phyloP scores from a whole-genome alignment of 2,797 vertebrate species.

The Cyclura pinguis region DNA sequence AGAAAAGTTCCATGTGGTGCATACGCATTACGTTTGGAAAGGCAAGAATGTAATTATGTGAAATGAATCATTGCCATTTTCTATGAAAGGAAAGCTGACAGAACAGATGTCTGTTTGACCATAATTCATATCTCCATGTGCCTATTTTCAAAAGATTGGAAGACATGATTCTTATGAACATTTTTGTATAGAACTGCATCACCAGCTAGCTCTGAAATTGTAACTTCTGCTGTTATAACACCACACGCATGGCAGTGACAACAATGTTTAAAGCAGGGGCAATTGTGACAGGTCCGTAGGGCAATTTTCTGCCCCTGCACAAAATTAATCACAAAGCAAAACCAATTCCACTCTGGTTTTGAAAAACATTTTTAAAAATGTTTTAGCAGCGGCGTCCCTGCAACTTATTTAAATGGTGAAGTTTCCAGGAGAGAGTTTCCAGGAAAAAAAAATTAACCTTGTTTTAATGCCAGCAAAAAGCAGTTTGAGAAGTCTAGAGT shows the following conservation, averaged over 20 bases:
- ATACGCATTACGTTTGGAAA: constrained; percentile 31
- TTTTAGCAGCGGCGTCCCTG: too few relatives aligned
- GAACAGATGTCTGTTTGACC: constrained; percentile 5
- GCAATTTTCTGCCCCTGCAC: too few relatives aligned
- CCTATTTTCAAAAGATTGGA: constrained; percentile 36
- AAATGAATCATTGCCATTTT: constrained; percentile 30
- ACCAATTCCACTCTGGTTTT: too few relatives aligned
- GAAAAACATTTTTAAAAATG: too few relatives aligned
- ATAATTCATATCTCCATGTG: constrained; percentile 31
- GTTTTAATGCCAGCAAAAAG: too few relatives aligned
- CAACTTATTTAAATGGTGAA: too few relatives aligned
- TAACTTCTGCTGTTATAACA: constrained; percentile 19
- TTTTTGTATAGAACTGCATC: constrained; percentile 29
- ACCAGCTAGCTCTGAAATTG: constrained; percentile 6
- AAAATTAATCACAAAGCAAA: too few relatives aligned
- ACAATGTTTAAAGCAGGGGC: constrained; percentile 8
- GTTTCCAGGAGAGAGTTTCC: too few relatives aligned
- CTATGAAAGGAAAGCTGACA: constrained; percentile 27
- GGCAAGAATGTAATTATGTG: not conserved
- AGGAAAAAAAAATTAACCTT: too few relatives aligned
- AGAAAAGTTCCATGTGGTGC: not conserved
- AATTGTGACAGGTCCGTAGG: too few relatives aligned
- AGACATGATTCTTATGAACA: not conserved
- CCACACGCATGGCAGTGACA: constrained; percentile 4
- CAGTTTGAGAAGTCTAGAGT: too few relatives aligned